Percentiles rank a stretch among this genome's conserved stretches.
Evolutionary conservation across 2,797 vertebrate species (phyloP).

Genomic region (Argya squamiceps): DNA sequence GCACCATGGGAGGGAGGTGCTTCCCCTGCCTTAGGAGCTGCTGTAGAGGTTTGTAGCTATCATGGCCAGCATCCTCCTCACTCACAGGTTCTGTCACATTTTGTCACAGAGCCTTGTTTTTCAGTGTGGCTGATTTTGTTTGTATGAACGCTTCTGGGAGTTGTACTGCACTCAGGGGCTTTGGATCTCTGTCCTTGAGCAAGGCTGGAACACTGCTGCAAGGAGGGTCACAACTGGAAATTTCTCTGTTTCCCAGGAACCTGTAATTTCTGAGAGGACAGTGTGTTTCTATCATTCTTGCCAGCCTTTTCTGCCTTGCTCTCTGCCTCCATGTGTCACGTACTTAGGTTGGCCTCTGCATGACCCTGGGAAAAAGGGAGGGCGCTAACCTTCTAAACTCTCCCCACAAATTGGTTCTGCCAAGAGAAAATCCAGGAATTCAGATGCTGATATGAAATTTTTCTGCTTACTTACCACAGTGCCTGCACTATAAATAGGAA

Average conservation of each 20-base stretch:
- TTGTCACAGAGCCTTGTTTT: not conserved
- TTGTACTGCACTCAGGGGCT: not conserved
- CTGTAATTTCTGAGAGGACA: not conserved
- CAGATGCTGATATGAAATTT: not conserved
- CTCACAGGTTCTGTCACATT: not conserved
- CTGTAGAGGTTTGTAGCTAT: not conserved
- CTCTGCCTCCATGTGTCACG: rapidly evolving
- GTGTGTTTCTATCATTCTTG: not conserved
- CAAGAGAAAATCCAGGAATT: slow-evolving; percentile 13
- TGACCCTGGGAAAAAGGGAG: not conserved
- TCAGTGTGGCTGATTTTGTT: not conserved
- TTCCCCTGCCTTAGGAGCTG: not conserved
- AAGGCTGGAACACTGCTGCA: not conserved
- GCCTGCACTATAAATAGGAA: not conserved
- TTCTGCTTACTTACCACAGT: not conserved
- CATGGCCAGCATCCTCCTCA: not conserved
- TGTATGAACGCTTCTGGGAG: not conserved
- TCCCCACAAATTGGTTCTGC: not conserved
- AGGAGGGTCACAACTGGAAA: not conserved
- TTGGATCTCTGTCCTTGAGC: not conserved
- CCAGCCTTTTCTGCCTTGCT: not conserved
- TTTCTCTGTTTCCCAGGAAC: not conserved
- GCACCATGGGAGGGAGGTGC: not conserved
- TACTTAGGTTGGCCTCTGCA: not conserved
- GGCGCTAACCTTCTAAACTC: not conserved